Evolutionary conservation across 1,140 invertebrate species (phyloP).

Genomic region (Hylaeus volcanicus): DNA sequence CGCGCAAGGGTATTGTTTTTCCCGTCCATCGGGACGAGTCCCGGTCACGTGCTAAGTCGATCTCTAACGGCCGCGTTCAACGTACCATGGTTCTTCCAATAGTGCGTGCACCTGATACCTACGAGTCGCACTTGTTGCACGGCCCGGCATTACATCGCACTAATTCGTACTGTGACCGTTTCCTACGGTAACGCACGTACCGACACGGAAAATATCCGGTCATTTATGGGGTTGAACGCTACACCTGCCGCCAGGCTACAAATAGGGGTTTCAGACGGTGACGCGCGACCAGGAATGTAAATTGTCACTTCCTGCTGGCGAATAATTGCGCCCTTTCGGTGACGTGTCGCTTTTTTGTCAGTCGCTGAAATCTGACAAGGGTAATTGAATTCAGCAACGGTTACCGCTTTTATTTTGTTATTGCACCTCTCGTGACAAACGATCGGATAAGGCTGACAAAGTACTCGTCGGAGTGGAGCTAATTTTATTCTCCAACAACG

Average conservation of each 20-base stretch:
- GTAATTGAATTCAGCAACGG: conserved; percentile 15
- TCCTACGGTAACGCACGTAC: conserved; percentile 65
- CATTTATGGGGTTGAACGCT: conserved; percentile 63
- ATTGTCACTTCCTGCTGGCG: conserved; percentile 47
- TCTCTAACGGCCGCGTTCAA: conserved; percentile 54
- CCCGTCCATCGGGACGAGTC: conserved; percentile 29
- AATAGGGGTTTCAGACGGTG: conserved; percentile 61
- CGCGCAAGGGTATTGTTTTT: conserved; percentile 18
- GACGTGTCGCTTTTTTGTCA: background rate
- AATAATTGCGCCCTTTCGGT: conserved; percentile 15
- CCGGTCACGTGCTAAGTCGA: conserved; percentile 57
- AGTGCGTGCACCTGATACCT: conserved; percentile 70
- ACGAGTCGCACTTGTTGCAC: conserved; percentile 69
- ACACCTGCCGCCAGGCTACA: conserved; percentile 53
- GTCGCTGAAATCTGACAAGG: conserved; percentile 26
- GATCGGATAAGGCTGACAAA: too few species aligned
- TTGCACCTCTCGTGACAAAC: too few species aligned
- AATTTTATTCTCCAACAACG: too few species aligned
- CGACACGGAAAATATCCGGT: conserved; percentile 73
- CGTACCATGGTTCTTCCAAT: conserved; percentile 28
- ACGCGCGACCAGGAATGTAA: conserved; percentile 59
- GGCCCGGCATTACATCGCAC: conserved; percentile 61
- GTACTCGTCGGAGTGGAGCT: too few species aligned
- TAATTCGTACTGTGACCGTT: conserved; percentile 67
- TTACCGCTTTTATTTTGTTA: background rate